Conservation (phyloP, 2,113 vertebrate species). For the Etheostoma cragini region DNA sequence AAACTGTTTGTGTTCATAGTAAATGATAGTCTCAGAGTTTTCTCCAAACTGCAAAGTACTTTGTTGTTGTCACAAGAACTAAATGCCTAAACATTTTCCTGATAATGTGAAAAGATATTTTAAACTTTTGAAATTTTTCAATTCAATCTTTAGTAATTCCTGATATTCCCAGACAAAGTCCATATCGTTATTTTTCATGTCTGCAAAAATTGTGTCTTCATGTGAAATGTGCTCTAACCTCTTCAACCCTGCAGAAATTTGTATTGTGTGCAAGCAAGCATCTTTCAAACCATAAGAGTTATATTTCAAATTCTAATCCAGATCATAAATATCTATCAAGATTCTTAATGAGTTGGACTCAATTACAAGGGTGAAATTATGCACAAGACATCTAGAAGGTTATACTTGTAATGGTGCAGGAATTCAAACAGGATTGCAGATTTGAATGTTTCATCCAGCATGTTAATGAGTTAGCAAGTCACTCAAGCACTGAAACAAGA, state of each 20-base stretch:
- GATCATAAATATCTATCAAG: not conserved
- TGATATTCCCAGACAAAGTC: not conserved
- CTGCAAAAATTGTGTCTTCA: not conserved
- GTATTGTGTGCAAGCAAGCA: slow-evolving; percentile 43
- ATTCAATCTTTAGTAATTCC: not conserved
- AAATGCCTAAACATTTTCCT: not conserved
- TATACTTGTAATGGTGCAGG: not conserved
- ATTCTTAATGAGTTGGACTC: not conserved
- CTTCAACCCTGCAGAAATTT: not conserved
- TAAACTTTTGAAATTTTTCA: not conserved
- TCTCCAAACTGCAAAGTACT: not conserved
- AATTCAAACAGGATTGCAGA: not conserved
- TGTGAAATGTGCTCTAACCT: slow-evolving; percentile 4
- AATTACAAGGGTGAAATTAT: not conserved
- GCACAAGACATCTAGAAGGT: not conserved
- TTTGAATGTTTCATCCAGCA: slow-evolving; percentile 14
- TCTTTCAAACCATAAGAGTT: not conserved
- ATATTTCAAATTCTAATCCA: not conserved
- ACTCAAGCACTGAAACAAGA: slow-evolving; percentile 27
- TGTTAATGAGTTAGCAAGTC: slow-evolving; percentile 15
- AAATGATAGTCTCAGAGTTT: slow-evolving; percentile 6
- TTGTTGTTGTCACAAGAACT: not conserved
- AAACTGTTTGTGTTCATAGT: slow-evolving; percentile 17
- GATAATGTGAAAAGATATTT: not conserved
- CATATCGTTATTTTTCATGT: not conserved